Conservation (phyloP, 2,888 invertebrate species). For the Acrobasis suavella region DNA sequence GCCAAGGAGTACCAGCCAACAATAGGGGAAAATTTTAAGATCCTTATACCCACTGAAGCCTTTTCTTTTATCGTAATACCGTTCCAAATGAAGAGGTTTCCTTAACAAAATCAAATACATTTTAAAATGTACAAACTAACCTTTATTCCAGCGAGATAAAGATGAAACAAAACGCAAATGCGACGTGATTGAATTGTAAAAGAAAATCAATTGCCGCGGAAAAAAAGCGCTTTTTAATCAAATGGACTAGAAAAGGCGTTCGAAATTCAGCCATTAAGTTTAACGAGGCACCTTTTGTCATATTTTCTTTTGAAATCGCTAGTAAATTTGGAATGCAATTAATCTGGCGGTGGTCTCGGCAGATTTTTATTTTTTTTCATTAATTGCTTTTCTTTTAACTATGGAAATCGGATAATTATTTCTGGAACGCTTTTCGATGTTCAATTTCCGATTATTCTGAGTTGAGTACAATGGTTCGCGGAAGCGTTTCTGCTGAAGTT, state of each 20-base stretch:
- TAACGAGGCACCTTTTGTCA: conserved; percentile 76
- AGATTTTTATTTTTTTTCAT: conserved; percentile 37
- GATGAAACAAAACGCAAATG: conserved; percentile 34
- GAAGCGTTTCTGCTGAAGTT: conserved; percentile 2
- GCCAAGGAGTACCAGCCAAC: conserved; percentile 28
- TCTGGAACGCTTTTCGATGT: conserved; percentile 34
- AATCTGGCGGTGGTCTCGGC: conserved; percentile 43
- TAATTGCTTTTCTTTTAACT: conserved; percentile 33
- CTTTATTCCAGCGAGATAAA: conserved; percentile 40
- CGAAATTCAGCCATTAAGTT: conserved; percentile 69
- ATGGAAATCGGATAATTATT: conserved; percentile 23
- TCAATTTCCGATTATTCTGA: conserved; percentile 9
- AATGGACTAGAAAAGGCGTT: conserved; percentile 70
- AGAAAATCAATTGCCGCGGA: conserved; percentile 67
- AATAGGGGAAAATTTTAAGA: conserved; percentile 52
- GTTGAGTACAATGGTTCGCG: background rate
- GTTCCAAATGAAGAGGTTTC: conserved; percentile 65
- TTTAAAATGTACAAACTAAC: conserved; percentile 28
- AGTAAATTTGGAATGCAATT: conserved; percentile 61
- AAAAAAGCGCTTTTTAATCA: conserved; percentile 71
- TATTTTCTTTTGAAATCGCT: conserved; percentile 69
- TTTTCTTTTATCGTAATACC: conserved; percentile 68
- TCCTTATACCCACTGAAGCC: conserved; percentile 56
- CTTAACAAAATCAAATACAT: conserved; percentile 42
- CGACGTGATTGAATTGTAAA: conserved; percentile 54